phyloP scores from a whole-genome alignment of 2,797 vertebrate species.

The Artibeus jamaicensis region DNA sequence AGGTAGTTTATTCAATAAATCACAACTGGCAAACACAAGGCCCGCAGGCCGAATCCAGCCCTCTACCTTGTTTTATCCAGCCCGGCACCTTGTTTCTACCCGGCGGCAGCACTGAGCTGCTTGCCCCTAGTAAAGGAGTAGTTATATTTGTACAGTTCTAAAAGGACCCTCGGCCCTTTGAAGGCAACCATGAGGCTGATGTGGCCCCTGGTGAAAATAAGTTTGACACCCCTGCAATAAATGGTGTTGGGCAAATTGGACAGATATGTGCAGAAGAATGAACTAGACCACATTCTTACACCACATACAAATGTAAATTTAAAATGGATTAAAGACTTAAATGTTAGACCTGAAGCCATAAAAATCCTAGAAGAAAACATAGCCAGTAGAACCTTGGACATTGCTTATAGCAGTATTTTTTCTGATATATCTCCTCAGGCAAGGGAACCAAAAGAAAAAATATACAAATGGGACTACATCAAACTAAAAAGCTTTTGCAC shows the following conservation, averaged over 20 bases:
- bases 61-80: too few species aligned
- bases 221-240: neutral
- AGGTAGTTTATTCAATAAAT: neutral
- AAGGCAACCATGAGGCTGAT: too few species aligned
- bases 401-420: neutral
- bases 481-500: neutral
- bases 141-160: too few species aligned
- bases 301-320: neutral
- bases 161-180: too few species aligned
- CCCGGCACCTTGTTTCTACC: too few species aligned
- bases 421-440: neutral
- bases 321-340: neutral
- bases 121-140: too few species aligned
- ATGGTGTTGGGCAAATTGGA: neutral
- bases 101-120: too few species aligned
- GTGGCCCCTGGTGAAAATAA: too few species aligned
- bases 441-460: neutral
- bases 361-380: neutral
- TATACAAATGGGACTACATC: neutral
- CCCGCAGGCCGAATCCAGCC: rapidly evolving
- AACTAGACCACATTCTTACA: neutral
- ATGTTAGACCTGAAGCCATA: neutral
- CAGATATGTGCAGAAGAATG: neutral
- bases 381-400: neutral
- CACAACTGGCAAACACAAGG: too few species aligned